Base-by-base conservation (phyloP, 2,113 vertebrate genomes). In the Entelurus aequoreus region DNA sequence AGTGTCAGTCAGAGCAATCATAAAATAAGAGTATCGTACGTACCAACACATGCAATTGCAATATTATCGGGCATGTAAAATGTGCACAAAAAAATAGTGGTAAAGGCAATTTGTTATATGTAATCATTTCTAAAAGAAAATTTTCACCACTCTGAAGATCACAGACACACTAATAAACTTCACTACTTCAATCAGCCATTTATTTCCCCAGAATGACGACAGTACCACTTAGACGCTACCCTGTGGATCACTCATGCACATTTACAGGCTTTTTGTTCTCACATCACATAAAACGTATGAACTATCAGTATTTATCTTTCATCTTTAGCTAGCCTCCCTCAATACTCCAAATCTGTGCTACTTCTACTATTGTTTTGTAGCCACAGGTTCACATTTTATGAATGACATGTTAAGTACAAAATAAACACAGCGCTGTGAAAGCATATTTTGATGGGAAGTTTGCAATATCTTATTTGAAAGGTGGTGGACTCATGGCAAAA, bases 171-270 rank as follows among this genome's bases (percentile, higher is more conserved):
- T 78, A 81, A 81, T 81, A 85, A 82, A 81, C 73, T 64, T 44
- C 62, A 53, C 71, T 84, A 85, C 2, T 84, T 88, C 82, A 88
- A 87, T 90, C 87, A 83, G 79, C 71, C 79, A 71, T 80, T 81
- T 85, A 72, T 69, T 79, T 79, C 72, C 48, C 71, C 71, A 75
- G 79, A 75, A 82, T 6, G 79, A 84, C 81, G 84, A 87, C 79
- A 80, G 84, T 87, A 84, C 69, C 84, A 89, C 87, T 89, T 88
- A 87, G 82, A 86, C 46, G 65, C 69, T 54, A 59, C 53, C 62
- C 79, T 74, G 69, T 68, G 19, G 86, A 88, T 84, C 86, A 84
- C 68, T 81, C 53, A 87, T 84, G 78, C 70, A 81, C 77, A 84
- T 80, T 84, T 82, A 82, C 4, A 54, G 60, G 66, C 53, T 44